Evolutionary conservation across 2,113 vertebrate species (phyloP), one percentile per base, ranked within the genome.

Genomic region (Butorides virescens): DNA sequence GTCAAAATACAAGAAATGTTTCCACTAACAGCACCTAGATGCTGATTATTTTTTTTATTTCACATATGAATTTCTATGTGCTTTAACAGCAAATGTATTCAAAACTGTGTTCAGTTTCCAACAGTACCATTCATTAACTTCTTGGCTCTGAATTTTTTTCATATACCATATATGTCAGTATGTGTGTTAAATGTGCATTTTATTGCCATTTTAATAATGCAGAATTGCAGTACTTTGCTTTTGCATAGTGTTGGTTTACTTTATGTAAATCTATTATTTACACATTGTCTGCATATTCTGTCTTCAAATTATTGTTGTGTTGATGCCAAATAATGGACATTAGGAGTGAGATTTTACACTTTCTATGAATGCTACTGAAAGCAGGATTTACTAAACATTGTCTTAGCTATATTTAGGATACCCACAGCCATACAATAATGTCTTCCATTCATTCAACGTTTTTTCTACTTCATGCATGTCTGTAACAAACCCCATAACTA

Each of bases 1-100:
- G 68, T 72, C 65, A 90, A 92, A 98, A 95, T 65, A 92, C 47
- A 85, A 86, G 42, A 92, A 96, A 93, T 32, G 66, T 92, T 91
- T 72, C 84, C 20, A 66, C 34, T 70, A 82, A 93, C 8, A 93
- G 86, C 27, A 76, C 62, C 73, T 37, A 56, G 63, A 90, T 72
- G 47, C 52, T 83, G 44, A 46, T 92, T 75, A 46, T 34, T 70
- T 71, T 52, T 70, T 71, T 53, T 30, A 92, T 71, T 83, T n/a
- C 37, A 94, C 5, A 58, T 75, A 86, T 16, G 5, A 36, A 87
- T 80, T 95, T 82, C 55, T n/a, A n/a, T 62, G 49, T 39, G 56
- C 67, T 85, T 95, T 93, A 96, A 91, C 65, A 96, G 62, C 59
- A 97, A 88, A 77, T 74, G 67, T 10, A 74, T 96, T 86, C 26